Evolutionary conservation across 2,797 vertebrate genomes (phyloP).

Genomic region (Ptychadena robeensis): DNA sequence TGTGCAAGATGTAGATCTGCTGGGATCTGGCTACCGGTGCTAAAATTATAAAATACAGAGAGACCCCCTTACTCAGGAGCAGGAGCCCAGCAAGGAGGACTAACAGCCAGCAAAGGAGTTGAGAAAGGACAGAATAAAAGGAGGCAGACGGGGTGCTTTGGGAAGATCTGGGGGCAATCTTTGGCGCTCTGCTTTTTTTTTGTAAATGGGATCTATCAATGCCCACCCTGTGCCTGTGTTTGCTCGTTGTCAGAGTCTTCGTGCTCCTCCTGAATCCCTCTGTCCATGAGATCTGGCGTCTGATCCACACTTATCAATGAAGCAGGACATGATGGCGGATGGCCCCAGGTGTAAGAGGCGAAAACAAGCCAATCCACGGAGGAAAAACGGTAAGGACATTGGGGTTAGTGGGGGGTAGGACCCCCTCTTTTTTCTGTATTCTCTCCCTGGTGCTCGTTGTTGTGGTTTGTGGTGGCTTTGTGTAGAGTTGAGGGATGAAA

Average conservation of each 20-base stretch:
- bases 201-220: constrained; percentile 77
- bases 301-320: constrained; percentile 98
- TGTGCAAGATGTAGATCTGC: constrained; percentile 80
- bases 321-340: constrained; percentile 96
- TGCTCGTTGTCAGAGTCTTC: constrained; percentile 85
- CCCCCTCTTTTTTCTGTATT: constrained; percentile 62
- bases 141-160: constrained; percentile 59
- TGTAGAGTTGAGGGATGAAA: constrained; percentile 65
- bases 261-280: constrained; percentile 81
- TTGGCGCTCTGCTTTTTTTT: constrained; percentile 74
- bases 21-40: constrained; percentile 80
- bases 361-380: constrained; percentile 98
- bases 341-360: constrained; percentile 94
- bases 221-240: constrained; percentile 84
- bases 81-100: constrained; percentile 67
- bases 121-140: neutral
- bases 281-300: constrained; percentile 97
- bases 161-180: constrained; percentile 70
- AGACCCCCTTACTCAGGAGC: constrained; percentile 70
- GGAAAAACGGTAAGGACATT: constrained; percentile 96
- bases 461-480: constrained; percentile 61
- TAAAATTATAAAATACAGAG: neutral
- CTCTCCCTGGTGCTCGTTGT: constrained; percentile 35
- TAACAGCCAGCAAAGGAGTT: constrained; percentile 36
- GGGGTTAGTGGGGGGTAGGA: constrained; percentile 59